Evolutionary conservation across 2,113 vertebrate species (phyloP).

Genomic region (Leucoraja erinaceus): DNA sequence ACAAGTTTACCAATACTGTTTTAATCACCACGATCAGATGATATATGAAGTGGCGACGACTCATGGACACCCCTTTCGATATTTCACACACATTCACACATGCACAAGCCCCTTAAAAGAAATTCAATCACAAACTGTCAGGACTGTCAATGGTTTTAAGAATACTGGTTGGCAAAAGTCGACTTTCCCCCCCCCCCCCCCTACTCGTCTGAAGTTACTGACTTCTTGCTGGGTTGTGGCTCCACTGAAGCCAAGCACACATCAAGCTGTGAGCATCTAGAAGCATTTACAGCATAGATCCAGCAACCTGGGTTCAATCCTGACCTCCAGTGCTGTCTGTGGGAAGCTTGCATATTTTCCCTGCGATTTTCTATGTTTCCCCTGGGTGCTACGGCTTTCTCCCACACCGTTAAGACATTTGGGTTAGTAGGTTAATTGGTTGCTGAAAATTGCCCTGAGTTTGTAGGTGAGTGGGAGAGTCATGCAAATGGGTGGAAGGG

Average conservation of each 20-base stretch:
- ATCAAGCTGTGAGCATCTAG: background rate
- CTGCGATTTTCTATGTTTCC: too few relatives aligned
- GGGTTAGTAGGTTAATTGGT: too few relatives aligned
- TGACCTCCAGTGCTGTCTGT: too few relatives aligned
- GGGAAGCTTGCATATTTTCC: too few relatives aligned
- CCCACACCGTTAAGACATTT: too few relatives aligned
- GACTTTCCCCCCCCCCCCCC: background rate
- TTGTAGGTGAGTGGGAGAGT: too few relatives aligned
- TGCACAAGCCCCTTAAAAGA: background rate
- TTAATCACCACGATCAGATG: constrained; percentile 22
- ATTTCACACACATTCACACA: background rate
- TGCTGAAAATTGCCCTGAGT: too few relatives aligned
- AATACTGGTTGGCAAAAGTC: background rate
- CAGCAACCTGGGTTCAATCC: too few relatives aligned
- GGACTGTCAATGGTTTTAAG: background rate
- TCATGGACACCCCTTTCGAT: background rate
- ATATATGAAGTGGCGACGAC: background rate
- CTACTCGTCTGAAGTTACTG: background rate
- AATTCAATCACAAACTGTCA: background rate
- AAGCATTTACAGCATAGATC: too few relatives aligned
- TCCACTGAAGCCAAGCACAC: background rate
- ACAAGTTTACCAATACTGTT: constrained; percentile 27
- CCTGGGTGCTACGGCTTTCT: too few relatives aligned
- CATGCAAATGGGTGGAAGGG: too few relatives aligned
- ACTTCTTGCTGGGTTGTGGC: background rate